Evolutionary conservation across 2,888 invertebrate species (phyloP).

Genomic region (Myopa tessellatipennis): DNA sequence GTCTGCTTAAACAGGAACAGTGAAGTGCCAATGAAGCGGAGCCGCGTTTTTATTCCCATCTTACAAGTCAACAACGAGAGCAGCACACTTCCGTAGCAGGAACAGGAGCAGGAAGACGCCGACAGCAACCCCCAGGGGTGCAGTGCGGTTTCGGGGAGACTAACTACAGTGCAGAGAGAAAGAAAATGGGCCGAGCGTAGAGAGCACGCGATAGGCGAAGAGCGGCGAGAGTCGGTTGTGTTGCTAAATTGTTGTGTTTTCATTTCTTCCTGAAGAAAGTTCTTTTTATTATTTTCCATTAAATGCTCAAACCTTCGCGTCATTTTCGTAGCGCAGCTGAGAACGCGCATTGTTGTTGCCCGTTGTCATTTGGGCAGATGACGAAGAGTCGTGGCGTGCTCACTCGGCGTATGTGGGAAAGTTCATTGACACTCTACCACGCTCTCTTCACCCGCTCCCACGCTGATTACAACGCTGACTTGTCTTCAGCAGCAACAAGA

Average conservation of each 20-base stretch:
- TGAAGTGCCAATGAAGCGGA: too few relatives aligned
- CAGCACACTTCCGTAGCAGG: background rate
- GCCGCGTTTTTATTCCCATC: background rate
- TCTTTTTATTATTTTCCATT: slow-evolving; percentile 23
- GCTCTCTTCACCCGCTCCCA: slow-evolving; percentile 4
- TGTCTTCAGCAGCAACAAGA: slow-evolving; percentile 62
- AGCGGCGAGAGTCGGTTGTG: background rate
- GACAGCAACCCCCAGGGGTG: background rate
- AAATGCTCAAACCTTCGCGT: slow-evolving; percentile 3
- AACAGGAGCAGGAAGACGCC: background rate
- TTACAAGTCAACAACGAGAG: background rate
- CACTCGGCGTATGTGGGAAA: slow-evolving; percentile 49
- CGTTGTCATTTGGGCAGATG: slow-evolving; percentile 31
- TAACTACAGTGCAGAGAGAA: background rate
- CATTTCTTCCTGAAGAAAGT: background rate
- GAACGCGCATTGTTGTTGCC: slow-evolving; percentile 26
- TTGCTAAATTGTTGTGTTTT: background rate
- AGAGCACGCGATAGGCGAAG: background rate
- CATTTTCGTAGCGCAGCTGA: slow-evolving; percentile 14
- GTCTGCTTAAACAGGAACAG: too few relatives aligned
- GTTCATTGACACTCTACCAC: slow-evolving; percentile 66
- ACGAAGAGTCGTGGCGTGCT: slow-evolving; percentile 9
- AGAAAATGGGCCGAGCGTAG: background rate
- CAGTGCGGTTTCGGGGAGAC: too few relatives aligned
- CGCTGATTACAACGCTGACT: slow-evolving; percentile 53